Percentiles rank a stretch among this genome's conserved stretches.
These are phyloP conservation scores for Grapholita molesta DNA, from an alignment of 1,140 invertebrate genomes.

Conservation along the genomic window DNA sequence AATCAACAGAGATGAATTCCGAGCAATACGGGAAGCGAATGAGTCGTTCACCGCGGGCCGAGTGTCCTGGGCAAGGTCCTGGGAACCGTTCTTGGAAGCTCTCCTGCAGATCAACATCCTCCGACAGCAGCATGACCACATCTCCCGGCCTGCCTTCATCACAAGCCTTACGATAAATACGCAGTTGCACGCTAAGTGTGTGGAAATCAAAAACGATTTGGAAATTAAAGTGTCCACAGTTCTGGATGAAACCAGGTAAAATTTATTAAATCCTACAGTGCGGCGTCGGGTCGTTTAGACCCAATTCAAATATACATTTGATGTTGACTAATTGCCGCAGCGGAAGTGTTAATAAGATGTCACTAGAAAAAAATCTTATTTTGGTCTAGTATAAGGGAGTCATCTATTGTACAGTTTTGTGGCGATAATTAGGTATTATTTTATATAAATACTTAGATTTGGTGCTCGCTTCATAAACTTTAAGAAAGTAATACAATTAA, in stretches of 20 bases:
- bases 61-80: slow-evolving; percentile 24
- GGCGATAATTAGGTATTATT: too few species aligned
- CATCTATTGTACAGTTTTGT: too few species aligned
- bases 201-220: background rate
- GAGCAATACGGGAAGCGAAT: slow-evolving; percentile 17
- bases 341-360: too few species aligned
- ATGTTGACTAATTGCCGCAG: too few species aligned
- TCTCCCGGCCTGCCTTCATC: slow-evolving; percentile 20
- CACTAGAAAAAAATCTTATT: too few species aligned
- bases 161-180: slow-evolving; percentile 14
- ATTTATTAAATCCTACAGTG: background rate
- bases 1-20: slow-evolving; percentile 25
- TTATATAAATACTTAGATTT: too few species aligned
- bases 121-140: background rate
- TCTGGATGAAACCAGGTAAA: slow-evolving; percentile 6
- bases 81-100: slow-evolving; percentile 26
- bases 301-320: too few species aligned
- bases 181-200: background rate
- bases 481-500: too few species aligned
- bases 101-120: slow-evolving; percentile 25
- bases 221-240: background rate
- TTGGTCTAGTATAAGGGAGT: too few species aligned
- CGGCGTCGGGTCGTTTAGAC: too few species aligned
- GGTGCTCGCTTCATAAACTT: too few species aligned
- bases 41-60: slow-evolving; percentile 1